Conservation (phyloP, 2,797 vertebrate species). For the Lycodopsis pacificus region DNA sequence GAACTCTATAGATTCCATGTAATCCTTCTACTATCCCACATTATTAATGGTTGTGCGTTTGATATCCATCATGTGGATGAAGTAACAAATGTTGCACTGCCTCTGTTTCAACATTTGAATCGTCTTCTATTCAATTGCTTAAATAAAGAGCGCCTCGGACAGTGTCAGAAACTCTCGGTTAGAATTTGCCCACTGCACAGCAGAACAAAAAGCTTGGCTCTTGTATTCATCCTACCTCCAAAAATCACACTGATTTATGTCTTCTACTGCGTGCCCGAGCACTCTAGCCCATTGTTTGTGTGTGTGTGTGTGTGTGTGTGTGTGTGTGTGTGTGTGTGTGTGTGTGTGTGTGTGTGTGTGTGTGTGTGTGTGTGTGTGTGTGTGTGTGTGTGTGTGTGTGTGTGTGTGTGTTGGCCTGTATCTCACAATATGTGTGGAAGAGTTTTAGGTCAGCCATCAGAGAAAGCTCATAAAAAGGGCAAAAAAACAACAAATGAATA, state of each 20-base stretch:
- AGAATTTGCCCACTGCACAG: conserved; percentile 11
- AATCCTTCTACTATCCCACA: too few species aligned
- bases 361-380: conserved; percentile 16
- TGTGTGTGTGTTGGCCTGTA: neutral
- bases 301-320: conserved; percentile 15
- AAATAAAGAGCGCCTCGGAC: conserved; percentile 6
- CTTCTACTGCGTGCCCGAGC: conserved; percentile 22
- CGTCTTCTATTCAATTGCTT: neutral
- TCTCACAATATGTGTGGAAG: conserved; percentile 3
- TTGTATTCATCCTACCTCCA: conserved; percentile 31
- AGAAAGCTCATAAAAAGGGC: conserved; percentile 20
- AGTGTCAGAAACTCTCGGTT: conserved; percentile 31
- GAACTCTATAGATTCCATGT: neutral
- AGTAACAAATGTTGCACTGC: neutral
- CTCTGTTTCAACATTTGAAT: neutral
- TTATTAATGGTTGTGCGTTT: neutral
- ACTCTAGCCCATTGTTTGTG: conserved; percentile 14
- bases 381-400: conserved; percentile 15
- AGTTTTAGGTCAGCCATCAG: conserved; percentile 28
- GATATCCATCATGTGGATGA: neutral
- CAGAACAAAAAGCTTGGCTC: conserved; percentile 32
- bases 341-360: conserved; percentile 20
- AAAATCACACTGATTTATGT: conserved; percentile 58
- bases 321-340: conserved; percentile 11
- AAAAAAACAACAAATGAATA: conserved; percentile 35